phyloP scores from a whole-genome alignment of 2,888 invertebrate species.

The Nephrotoma appendiculata region DNA sequence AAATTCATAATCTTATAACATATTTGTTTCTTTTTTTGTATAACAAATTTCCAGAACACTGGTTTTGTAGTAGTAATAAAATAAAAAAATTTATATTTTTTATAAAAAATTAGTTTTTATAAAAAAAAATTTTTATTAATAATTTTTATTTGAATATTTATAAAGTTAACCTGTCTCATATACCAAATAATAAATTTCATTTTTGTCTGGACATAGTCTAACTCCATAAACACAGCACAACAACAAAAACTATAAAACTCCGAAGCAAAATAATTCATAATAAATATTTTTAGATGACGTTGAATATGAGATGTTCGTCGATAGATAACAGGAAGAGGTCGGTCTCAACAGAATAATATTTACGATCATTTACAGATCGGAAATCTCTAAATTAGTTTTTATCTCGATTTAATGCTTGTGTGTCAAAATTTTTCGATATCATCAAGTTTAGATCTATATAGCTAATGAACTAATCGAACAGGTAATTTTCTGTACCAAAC shows the following conservation, averaged over 20 bases:
- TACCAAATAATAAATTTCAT: constrained; percentile 4
- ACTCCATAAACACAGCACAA: not conserved
- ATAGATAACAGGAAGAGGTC: not conserved
- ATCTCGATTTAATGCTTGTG: not conserved
- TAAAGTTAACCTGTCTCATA: constrained; percentile 5
- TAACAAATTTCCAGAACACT: not conserved
- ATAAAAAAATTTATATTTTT: not conserved
- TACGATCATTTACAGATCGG: not conserved
- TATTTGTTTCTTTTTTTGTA: not conserved
- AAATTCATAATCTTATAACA: not conserved
- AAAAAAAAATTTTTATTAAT: not conserved
- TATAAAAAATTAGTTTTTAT: not conserved
- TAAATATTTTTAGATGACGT: not conserved
- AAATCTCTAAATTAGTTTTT: not conserved
- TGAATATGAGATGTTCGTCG: not conserved
- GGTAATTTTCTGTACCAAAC: not conserved
- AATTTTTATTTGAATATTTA: not conserved
- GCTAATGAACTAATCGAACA: not conserved
- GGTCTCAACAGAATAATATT: not conserved
- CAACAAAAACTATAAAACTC: not conserved
- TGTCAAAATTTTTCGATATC: not conserved
- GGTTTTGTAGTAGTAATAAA: not conserved
- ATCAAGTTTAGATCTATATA: not conserved
- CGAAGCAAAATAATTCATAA: not conserved
- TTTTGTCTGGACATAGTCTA: constrained; percentile 6